phyloP scores from a whole-genome alignment of 2,888 invertebrate genomes.

The Pherbina coryleti region DNA sequence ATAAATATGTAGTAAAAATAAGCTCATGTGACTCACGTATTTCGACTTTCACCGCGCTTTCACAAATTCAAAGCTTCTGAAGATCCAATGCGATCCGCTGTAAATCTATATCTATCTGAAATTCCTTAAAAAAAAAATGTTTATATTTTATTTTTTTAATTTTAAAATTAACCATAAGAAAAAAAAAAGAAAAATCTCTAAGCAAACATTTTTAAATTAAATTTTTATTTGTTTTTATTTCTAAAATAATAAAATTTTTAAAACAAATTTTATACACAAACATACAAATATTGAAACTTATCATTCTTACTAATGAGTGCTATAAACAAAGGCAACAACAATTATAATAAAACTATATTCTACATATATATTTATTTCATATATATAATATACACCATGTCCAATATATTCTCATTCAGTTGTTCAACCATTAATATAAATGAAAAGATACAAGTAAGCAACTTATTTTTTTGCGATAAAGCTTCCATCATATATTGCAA shows the following conservation, averaged over 20 bases:
- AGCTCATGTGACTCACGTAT: neutral
- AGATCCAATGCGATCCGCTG: too few species aligned
- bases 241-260: conserved; percentile 5
- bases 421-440: too few species aligned
- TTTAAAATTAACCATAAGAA: neutral
- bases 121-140: neutral
- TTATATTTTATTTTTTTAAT: neutral
- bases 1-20: neutral
- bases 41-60: neutral
- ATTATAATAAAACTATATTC: neutral
- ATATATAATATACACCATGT: conserved; percentile 15
- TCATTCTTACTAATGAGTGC: neutral
- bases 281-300: neutral
- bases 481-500: too few species aligned
- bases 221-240: too few species aligned
- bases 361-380: conserved; percentile 2
- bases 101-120: too few species aligned
- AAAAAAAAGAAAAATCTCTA: neutral
- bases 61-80: too few species aligned
- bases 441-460: too few species aligned
- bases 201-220: neutral
- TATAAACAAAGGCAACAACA: neutral
- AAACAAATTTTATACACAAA: neutral
- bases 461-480: too few species aligned
- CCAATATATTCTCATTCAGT: too few species aligned